phyloP scores from a whole-genome alignment of 2,113 vertebrate species.

The Oreochromis niloticus region DNA sequence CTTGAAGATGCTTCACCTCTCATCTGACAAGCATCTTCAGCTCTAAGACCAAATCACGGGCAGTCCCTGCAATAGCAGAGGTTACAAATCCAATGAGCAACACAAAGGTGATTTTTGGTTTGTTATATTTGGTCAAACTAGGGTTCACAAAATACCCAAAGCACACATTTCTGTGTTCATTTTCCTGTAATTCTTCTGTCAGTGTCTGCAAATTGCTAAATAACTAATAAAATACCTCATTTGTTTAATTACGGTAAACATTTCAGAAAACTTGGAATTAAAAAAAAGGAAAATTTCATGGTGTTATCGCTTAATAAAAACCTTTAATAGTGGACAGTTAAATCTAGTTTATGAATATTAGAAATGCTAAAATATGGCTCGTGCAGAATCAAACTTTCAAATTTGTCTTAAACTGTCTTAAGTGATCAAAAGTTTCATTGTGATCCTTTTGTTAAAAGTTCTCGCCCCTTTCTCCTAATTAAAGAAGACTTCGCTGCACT shows the following conservation, averaged over 20 bases:
- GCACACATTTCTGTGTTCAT: not conserved
- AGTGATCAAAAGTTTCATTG: not conserved
- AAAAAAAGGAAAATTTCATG: rapidly evolving
- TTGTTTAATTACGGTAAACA: not conserved
- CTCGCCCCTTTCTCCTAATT: rapidly evolving
- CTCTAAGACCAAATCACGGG: rapidly evolving
- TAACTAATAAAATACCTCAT: not conserved
- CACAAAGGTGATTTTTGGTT: not conserved
- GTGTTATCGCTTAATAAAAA: not conserved
- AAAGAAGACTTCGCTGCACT: not conserved
- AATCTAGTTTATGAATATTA: not conserved
- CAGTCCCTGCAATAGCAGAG: not conserved
- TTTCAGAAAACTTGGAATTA: not conserved
- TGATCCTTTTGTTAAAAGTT: not conserved
- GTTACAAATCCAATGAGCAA: not conserved
- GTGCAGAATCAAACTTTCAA: not conserved
- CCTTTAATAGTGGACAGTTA: not conserved
- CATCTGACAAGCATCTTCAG: not conserved
- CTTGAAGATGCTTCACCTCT: not conserved
- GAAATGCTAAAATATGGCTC: not conserved
- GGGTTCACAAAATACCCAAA: not conserved
- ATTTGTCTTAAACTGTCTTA: not conserved
- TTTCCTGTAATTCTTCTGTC: not conserved
- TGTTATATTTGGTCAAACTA: not conserved
- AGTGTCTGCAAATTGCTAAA: not conserved